phyloP scores from a whole-genome alignment of 2,113 vertebrate species.

The Desmodus rotundus region DNA sequence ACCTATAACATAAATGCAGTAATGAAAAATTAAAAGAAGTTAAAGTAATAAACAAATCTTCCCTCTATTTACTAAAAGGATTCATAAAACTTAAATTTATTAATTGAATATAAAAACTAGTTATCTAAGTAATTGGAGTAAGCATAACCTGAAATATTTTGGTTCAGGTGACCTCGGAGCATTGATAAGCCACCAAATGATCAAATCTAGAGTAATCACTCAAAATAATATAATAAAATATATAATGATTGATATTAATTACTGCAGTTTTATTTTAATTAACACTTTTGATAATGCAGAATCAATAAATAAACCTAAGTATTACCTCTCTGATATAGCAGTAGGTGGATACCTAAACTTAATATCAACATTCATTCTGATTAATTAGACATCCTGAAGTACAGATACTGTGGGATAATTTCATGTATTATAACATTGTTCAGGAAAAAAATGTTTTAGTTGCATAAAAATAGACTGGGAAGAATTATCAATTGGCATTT shows the following conservation, averaged over 20 bases:
- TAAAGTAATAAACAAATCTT: conserved; percentile 57
- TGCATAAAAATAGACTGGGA: background rate
- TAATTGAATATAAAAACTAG: background rate
- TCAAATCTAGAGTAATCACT: background rate
- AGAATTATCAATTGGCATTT: background rate
- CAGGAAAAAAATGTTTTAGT: background rate
- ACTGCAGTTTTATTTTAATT: background rate
- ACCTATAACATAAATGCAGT: conserved; percentile 27
- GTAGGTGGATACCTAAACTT: background rate
- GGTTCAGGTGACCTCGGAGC: conserved; percentile 64
- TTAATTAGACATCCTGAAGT: background rate
- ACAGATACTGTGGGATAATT: background rate
- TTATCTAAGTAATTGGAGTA: background rate
- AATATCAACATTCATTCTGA: background rate
- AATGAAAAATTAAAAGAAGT: background rate
- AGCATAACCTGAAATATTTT: conserved; percentile 32
- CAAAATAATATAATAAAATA: background rate
- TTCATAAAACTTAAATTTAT: conserved; percentile 73
- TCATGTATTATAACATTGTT: background rate
- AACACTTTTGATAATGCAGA: background rate
- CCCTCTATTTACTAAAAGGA: conserved; percentile 77
- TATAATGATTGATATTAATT: background rate
- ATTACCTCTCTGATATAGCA: background rate
- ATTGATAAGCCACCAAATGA: conserved; percentile 1
- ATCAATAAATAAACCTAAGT: background rate